phyloP scores from a whole-genome alignment of 2,888 invertebrate species.

The Dynastes tityus region DNA sequence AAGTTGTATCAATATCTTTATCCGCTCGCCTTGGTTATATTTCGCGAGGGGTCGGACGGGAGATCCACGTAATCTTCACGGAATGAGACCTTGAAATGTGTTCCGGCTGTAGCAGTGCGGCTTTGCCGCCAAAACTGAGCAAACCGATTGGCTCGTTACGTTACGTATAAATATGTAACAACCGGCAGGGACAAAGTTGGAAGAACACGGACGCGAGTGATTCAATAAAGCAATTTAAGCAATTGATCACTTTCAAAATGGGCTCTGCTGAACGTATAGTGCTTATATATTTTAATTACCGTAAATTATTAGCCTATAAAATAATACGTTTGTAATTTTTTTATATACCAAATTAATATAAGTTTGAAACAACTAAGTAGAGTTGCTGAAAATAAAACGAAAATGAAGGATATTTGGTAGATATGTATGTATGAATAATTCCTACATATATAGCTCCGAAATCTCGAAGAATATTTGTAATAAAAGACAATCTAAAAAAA shows the following conservation, averaged over 20 bases:
- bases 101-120: constrained; percentile 58
- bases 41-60: constrained; percentile 51
- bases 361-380: not conserved
- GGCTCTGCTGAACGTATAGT: constrained; percentile 16
- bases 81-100: constrained; percentile 60
- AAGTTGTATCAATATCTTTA: constrained; percentile 57
- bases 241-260: constrained; percentile 47
- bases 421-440: too few species aligned
- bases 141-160: constrained; percentile 54
- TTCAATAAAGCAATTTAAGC: constrained; percentile 40
- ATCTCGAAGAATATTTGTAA: too few species aligned
- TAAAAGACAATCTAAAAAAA: too few species aligned
- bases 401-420: not conserved
- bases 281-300: constrained; percentile 2
- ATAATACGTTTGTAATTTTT: not conserved
- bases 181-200: constrained; percentile 31
- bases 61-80: constrained; percentile 59
- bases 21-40: constrained; percentile 54
- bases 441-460: too few species aligned
- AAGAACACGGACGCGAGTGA: constrained; percentile 36
- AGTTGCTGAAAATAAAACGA: not conserved
- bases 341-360: not conserved
- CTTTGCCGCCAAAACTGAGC: constrained; percentile 59
- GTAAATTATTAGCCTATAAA: constrained; percentile 4
- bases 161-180: constrained; percentile 51